Conservation (phyloP, 2,797 vertebrate genomes). For the Ctenochaetus hawaiiensis region DNA sequence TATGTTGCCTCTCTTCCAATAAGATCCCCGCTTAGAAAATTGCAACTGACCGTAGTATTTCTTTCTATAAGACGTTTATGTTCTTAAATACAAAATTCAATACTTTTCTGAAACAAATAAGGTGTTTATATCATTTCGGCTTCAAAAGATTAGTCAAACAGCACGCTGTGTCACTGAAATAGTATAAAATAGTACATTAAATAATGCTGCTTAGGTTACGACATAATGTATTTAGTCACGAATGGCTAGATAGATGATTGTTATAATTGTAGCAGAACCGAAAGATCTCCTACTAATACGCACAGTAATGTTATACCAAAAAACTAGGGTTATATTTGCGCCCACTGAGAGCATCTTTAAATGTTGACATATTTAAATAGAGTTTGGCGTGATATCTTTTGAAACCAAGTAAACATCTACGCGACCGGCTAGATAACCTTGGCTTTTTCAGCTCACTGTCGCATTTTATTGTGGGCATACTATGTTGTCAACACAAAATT, state of each 20-base stretch:
- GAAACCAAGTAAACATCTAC: neutral
- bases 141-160: neutral
- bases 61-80: neutral
- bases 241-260: neutral
- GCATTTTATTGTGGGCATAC: accelerated
- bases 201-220: neutral
- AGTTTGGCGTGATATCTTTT: slow-evolving; percentile 15
- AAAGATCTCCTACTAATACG: neutral
- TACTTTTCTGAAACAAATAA: too few species aligned
- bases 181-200: neutral
- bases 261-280: neutral
- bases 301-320: neutral
- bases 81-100: neutral
- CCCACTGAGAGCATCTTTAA: neutral
- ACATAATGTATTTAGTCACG: neutral
- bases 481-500: too few species aligned
- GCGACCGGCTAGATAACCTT: slow-evolving; percentile 31
- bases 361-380: neutral
- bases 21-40: neutral
- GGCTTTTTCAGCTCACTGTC: accelerated
- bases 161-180: neutral
- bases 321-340: too few species aligned
- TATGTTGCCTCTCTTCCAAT: neutral
- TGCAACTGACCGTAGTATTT: accelerated
- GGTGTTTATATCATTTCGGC: neutral